Evolutionary conservation across 2,113 vertebrate genomes (phyloP), one percentile per base, ranked within the genome.

Genomic region (Excalfactoria chinensis): DNA sequence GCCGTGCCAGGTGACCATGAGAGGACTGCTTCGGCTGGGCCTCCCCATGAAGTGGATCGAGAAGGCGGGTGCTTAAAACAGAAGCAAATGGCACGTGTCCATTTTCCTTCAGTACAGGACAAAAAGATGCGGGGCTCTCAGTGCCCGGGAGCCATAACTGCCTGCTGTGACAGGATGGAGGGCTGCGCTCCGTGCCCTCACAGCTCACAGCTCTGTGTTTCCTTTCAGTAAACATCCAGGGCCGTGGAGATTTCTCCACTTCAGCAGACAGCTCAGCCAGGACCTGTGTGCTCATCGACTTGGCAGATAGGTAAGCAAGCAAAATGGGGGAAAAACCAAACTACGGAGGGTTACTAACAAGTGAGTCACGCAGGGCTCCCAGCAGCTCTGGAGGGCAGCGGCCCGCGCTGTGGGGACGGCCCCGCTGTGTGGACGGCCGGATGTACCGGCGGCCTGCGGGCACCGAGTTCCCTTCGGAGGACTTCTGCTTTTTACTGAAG

Each of bases 41-140:
- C 48, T 78, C 83, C 89, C 70, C 79, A 90, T 44, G 18, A 6
- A 16, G 13, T 64, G 76, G 46, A 26, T 28, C 43, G 67, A 90
- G 69, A 86, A 51, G 4, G 40, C 64, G 19, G 32, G 56, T 55
- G 79, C 79, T 90, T 74, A 93, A 94, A 77, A 68, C 60, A 78
- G 92, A 51, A 90, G 35, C 34, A 75, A 90, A 32, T 2, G 30
- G 13, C 58, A 48, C 14, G 48, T 43, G 64, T 43, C 73, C 16
- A 9, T 78, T 94, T 88, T 90, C 73, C 34, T 30, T 60, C 58
- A 6, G 34, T 35, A 14, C 0, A 60, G 69, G 72, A 59, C n/a
- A 13, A 95, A 92, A 80, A 90, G 53, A 53, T 41, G 43, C 21
- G 60, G 88, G 46, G 51, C 28, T 94, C 58, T 53, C 15, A 71